Evolutionary conservation across 1,140 invertebrate species (phyloP).

Genomic region (Venturia canescens): DNA sequence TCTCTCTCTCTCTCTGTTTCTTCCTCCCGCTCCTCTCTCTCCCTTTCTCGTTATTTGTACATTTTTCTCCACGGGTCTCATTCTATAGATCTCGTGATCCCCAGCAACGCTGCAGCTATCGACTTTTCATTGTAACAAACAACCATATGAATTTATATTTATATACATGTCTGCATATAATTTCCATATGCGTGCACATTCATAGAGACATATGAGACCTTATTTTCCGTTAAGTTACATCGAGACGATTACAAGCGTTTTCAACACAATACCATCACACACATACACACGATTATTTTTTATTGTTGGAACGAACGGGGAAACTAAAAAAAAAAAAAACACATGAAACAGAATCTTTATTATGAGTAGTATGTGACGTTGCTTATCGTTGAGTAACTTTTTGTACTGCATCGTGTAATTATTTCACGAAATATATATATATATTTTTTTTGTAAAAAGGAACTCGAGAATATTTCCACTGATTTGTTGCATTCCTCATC

Average conservation of each 20-base stretch:
- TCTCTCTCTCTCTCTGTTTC: background rate
- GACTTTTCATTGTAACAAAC: background rate
- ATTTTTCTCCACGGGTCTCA: background rate
- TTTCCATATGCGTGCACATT: background rate
- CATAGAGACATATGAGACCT: background rate
- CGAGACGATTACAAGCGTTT: conserved; percentile 3
- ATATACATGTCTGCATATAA: too few relatives aligned
- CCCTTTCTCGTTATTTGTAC: background rate
- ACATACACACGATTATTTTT: background rate
- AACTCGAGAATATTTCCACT: background rate
- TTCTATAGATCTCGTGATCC: background rate
- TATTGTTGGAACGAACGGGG: background rate
- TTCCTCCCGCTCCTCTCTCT: background rate
- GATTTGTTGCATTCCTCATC: conserved; percentile 23
- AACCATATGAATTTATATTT: too few relatives aligned
- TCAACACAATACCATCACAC: background rate
- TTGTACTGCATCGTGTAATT: conserved; percentile 17
- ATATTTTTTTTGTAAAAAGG: conserved; percentile 17
- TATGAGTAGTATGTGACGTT: conserved; percentile 7
- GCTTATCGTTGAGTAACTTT: conserved; percentile 13
- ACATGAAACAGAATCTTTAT: background rate
- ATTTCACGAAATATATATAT: conserved; percentile 11
- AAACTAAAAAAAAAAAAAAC: background rate
- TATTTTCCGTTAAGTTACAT: conserved; percentile 2
- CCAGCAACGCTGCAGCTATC: background rate